Conservation (phyloP, 2,888 invertebrate species). For the Erebia palarica region DNA sequence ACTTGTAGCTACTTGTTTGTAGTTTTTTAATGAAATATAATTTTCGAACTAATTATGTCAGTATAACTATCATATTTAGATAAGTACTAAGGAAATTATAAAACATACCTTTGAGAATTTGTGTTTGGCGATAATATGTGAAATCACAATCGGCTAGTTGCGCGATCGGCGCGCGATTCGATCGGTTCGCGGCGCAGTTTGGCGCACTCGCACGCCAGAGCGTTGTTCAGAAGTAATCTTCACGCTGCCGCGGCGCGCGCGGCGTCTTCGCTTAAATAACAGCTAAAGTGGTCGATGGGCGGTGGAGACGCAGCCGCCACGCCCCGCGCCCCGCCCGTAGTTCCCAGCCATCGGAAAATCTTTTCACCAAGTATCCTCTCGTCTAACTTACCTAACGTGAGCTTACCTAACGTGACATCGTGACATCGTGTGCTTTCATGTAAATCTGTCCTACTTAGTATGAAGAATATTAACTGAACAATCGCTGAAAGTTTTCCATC, state of each 20-base stretch:
- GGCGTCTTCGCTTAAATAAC: constrained; percentile 59
- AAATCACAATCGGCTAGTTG: constrained; percentile 26
- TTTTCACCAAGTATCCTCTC: background rate
- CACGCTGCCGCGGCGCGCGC: constrained; percentile 51
- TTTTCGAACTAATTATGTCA: too few species aligned
- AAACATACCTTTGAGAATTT: constrained; percentile 36
- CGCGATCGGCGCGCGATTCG: constrained; percentile 40
- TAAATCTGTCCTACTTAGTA: too few species aligned
- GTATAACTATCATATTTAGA: too few species aligned
- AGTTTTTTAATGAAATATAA: too few species aligned
- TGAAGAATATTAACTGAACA: too few species aligned
- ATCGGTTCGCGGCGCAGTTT: constrained; percentile 43
- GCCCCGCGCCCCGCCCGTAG: constrained; percentile 62
- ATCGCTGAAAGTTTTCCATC: too few species aligned
- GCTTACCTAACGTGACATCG: background rate
- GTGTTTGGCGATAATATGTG: constrained; percentile 24
- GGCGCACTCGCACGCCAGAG: constrained; percentile 48
- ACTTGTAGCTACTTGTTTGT: too few species aligned
- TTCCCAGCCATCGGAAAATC: background rate
- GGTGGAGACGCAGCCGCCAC: constrained; percentile 64
- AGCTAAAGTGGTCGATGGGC: constrained; percentile 53
- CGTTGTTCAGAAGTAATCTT: constrained; percentile 57
- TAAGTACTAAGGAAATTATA: too few species aligned
- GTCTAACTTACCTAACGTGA: background rate
- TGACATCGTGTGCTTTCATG: too few species aligned